These are phyloP conservation scores for Ivindomyrus marchei DNA, from an alignment of 2,113 vertebrate species.

Conservation along the genomic window DNA sequence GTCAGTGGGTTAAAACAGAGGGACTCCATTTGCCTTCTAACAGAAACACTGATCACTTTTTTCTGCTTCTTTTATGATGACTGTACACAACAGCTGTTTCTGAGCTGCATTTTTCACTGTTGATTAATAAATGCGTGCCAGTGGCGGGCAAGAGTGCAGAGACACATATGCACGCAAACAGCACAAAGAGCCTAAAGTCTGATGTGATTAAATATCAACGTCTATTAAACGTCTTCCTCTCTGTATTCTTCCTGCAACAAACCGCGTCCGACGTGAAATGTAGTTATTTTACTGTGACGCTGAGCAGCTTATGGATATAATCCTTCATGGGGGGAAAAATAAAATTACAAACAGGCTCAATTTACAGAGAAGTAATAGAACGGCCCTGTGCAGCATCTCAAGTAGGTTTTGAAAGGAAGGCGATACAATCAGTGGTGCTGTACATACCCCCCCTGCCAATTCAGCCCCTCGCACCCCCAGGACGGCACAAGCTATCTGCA, in stretches of 20 bases:
- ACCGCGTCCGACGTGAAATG: neutral
- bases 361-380: slow-evolving; percentile 17
- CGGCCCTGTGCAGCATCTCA: slow-evolving; percentile 1
- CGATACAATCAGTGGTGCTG: neutral
- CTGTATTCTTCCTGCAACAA: slow-evolving; percentile 9
- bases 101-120: neutral
- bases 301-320: slow-evolving; percentile 13
- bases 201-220: neutral
- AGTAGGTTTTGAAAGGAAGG: neutral
- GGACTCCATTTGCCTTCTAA: slow-evolving; percentile 56
- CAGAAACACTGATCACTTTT: slow-evolving; percentile 39
- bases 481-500: neutral
- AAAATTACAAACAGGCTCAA: slow-evolving; percentile 22
- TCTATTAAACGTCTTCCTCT: neutral
- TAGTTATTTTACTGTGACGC: slow-evolving; percentile 10
- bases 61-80: neutral
- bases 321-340: slow-evolving; percentile 8
- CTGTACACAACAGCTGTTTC: neutral
- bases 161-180: neutral
- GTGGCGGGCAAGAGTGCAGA: no score
- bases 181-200: neutral
- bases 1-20: slow-evolving; percentile 53
- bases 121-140: neutral
- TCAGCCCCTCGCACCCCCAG: neutral
- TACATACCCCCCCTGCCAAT: neutral